Conservation (phyloP, 1,140 invertebrate species). For the Helicoverpa zea region DNA sequence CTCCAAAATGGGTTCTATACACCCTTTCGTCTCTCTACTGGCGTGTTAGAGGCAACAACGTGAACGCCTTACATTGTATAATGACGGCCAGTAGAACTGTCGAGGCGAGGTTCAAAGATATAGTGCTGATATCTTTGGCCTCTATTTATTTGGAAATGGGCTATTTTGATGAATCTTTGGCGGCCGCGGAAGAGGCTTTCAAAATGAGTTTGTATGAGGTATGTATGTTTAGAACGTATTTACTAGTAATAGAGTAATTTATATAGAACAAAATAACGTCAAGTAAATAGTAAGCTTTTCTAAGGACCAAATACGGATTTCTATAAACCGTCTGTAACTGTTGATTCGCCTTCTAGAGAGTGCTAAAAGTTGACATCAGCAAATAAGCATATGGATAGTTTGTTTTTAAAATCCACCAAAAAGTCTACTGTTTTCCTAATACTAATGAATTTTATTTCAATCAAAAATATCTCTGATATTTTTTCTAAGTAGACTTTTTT, state of each 20-base stretch:
- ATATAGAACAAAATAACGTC: too few species aligned
- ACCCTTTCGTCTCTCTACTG: constrained; percentile 90
- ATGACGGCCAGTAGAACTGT: constrained; percentile 87
- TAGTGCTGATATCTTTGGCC: constrained; percentile 89
- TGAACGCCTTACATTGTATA: constrained; percentile 89
- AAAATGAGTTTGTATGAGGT: constrained; percentile 89
- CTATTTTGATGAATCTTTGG: constrained; percentile 88
- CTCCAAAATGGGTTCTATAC: constrained; percentile 89
- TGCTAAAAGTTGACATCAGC: too few species aligned
- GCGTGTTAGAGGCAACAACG: constrained; percentile 88
- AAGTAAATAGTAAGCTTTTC: too few species aligned
- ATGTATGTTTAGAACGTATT: constrained; percentile 49
- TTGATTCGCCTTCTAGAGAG: too few species aligned
- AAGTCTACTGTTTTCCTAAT: too few species aligned
- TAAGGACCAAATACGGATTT: too few species aligned
- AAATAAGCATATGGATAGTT: too few species aligned
- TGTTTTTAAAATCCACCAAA: too few species aligned
- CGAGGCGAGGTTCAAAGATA: constrained; percentile 84
- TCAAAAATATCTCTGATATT: too few species aligned
- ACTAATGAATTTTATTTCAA: too few species aligned
- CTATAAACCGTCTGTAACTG: too few species aligned
- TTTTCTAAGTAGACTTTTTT: too few species aligned
- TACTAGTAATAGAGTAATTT: background rate
- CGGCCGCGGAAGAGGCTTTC: constrained; percentile 87
- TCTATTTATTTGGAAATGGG: constrained; percentile 89